phyloP scores from a whole-genome alignment of 2,888 invertebrate species.

The Eumacrocentrus americanus region DNA sequence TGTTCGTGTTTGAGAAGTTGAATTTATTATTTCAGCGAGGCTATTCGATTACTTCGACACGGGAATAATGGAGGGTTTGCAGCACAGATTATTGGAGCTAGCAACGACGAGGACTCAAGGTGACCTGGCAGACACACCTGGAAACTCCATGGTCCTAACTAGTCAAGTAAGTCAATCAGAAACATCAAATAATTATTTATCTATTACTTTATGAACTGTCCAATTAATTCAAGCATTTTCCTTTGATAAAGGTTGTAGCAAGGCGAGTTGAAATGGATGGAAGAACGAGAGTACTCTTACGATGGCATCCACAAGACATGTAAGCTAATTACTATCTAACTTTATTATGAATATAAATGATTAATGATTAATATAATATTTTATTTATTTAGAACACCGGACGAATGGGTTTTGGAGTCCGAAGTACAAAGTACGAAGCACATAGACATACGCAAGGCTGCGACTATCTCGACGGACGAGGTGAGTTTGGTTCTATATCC shows the following conservation, averaged over 20 bases:
- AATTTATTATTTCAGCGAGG: constrained; percentile 71
- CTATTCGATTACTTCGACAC: constrained; percentile 94
- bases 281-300: constrained; percentile 74
- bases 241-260: constrained; percentile 65
- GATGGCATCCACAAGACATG: constrained; percentile 87
- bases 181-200: not conserved
- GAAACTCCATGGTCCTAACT: constrained; percentile 74
- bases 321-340: no score
- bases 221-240: not conserved
- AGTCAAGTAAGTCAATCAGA: constrained; percentile 64
- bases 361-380: no score
- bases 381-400: constrained; percentile 72
- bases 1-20: constrained; percentile 15
- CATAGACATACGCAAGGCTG: constrained; percentile 53
- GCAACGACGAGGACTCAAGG: constrained; percentile 69
- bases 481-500: constrained; percentile 51
- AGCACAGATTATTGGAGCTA: constrained; percentile 75
- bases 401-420: constrained; percentile 82
- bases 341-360: no score
- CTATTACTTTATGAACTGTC: not conserved
- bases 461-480: constrained; percentile 45
- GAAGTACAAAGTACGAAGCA: constrained; percentile 60
- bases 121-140: constrained; percentile 68
- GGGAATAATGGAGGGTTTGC: constrained; percentile 90
- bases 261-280: constrained; percentile 71